Base-by-base conservation (phyloP, 2,888 invertebrate species). In the Lomographa bimaculata region DNA sequence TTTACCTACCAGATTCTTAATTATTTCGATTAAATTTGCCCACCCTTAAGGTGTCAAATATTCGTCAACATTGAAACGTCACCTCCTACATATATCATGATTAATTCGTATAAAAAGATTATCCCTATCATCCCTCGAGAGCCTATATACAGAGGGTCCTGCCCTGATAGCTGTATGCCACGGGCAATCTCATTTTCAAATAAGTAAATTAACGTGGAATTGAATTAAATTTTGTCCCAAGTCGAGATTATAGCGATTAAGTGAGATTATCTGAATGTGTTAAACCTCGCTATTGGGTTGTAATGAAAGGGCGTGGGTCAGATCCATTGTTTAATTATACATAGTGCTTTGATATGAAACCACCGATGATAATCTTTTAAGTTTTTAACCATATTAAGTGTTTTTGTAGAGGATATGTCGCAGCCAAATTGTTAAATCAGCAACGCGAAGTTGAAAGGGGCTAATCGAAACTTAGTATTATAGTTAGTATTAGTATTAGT, bases 241-340 rank as follows among this genome's bases (percentile, higher is more conserved):
- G 70, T 71, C 67, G 71, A 79, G 85, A 84, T 85, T 83, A 83
- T 72, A 67, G 72, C 78, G 82, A 79, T 84, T 83, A 73, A 75
- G 77, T 71, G 72, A 82, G 84, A 86, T 86, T 85, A 87, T 79
- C 77, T 71, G 75, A 79, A 81, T 82, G 83, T 84, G 86, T 85
- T 84, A 78, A 83, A 75, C 73, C 79, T 73, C 65, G 74, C 72
- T 67, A 71, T 73, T 65, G 73, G 70, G 73, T 69, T 78, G 77
- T 79, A 71, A 79, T 71, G 72, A 71, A 71, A 69, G 77, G 76
- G 74, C 62, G 70, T 55, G 74, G 74, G 72, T 74, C 73, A 71
- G 64, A 47, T 54, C 71, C 70, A 74, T 83, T 83, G 79, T 82
- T 85, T 85, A 83, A 86, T 86, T 79, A 79, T 68, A 79, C 72